Conservation (phyloP, 2,797 vertebrate species). For the Peromyscus melanophrys region DNA sequence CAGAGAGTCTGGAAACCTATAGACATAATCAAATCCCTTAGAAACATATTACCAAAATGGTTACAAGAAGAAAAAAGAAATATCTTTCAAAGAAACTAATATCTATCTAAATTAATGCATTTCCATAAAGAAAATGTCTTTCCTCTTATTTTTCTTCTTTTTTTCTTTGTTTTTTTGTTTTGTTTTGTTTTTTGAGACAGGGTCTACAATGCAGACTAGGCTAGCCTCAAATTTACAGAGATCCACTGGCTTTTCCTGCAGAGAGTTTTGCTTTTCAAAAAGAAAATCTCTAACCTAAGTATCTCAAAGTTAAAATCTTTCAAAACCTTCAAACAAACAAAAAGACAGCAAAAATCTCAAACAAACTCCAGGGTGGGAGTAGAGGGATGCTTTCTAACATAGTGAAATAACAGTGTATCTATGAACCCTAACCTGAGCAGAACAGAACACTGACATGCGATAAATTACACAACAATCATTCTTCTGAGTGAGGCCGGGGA, state of each 20-base stretch:
- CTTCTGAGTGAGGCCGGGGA: background rate
- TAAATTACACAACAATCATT: background rate
- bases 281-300: background rate
- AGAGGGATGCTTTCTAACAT: background rate
- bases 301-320: background rate
- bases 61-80: background rate
- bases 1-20: background rate
- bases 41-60: background rate
- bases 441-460: background rate
- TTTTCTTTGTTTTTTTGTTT: background rate
- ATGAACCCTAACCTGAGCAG: background rate
- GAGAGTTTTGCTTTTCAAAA: background rate
- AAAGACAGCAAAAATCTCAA: background rate
- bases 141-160: background rate
- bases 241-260: background rate
- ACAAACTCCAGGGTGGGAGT: background rate
- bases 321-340: background rate
- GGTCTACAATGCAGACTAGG: background rate
- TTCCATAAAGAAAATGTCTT: constrained; percentile 9
- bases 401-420: background rate
- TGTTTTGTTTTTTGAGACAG: background rate
- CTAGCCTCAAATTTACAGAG: background rate
- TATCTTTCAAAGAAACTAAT: constrained; percentile 26
- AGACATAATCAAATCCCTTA: background rate
- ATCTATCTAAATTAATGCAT: background rate